Percentiles rank a stretch among this genome's conserved stretches.
Evolutionary conservation across 2,888 invertebrate species (phyloP).

Genomic region (Cinara cedri): DNA sequence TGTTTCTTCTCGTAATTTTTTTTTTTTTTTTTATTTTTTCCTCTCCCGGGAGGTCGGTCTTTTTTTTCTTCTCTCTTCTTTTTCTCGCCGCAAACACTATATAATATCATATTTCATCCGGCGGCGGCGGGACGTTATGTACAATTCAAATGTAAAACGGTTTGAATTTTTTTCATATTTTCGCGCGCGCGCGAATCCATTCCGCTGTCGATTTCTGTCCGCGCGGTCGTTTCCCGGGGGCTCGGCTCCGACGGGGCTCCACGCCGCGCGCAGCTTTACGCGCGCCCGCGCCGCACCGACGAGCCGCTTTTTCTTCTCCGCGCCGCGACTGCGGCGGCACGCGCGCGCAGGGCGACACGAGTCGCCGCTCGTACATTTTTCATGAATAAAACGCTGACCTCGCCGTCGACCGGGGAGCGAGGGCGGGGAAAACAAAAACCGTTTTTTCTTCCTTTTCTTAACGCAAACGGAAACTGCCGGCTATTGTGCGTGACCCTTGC

Average conservation of each 20-base stretch:
- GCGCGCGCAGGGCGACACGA: too few species aligned
- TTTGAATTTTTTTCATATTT: constrained; percentile 54
- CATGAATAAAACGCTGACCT: constrained; percentile 48
- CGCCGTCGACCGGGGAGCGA: neutral
- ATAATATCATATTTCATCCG: constrained; percentile 55
- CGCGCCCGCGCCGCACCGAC: neutral
- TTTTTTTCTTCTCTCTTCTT: too few species aligned
- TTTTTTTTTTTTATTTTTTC: neutral
- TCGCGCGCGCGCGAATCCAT: constrained; percentile 25
- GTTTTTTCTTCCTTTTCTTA: constrained; percentile 16
- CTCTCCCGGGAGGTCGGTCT: neutral
- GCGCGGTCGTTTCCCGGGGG: constrained; percentile 53
- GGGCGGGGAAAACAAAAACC: constrained; percentile 1
- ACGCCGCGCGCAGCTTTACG: constrained; percentile 1
- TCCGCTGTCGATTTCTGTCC: constrained; percentile 48
- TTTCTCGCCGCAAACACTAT: too few species aligned
- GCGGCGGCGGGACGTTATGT: neutral
- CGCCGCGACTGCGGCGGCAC: neutral
- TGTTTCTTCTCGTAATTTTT: neutral
- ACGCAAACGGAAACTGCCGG: constrained; percentile 42
- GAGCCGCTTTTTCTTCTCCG: neutral
- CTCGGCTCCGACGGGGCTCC: constrained; percentile 41
- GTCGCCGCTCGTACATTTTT: constrained; percentile 7
- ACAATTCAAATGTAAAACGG: constrained; percentile 54
- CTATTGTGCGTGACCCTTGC: constrained; percentile 27